Conservation (phyloP, 2,113 vertebrate genomes). For the Nothobranchius kuhntae region DNA sequence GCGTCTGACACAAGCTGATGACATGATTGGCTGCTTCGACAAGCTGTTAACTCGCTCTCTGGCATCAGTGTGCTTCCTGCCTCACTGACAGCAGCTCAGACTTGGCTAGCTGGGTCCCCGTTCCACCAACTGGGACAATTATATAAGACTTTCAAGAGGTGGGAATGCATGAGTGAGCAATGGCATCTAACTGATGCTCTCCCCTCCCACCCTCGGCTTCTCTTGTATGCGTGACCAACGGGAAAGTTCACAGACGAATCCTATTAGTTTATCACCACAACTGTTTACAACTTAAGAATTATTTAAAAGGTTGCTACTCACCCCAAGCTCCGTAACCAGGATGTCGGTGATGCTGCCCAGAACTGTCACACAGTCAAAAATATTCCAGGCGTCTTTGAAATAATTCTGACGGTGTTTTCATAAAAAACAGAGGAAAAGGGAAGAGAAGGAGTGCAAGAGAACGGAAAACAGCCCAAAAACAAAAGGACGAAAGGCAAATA, state of each 20-base stretch:
- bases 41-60: constrained; percentile 26
- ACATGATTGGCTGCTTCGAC: constrained; percentile 40
- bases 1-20: constrained; percentile 16
- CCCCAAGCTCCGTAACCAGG: constrained; percentile 94
- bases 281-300: background rate
- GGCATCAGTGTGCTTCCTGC: constrained; percentile 40
- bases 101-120: constrained; percentile 37
- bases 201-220: constrained; percentile 13
- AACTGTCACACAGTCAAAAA: constrained; percentile 97
- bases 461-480: background rate
- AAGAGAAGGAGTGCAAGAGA: background rate
- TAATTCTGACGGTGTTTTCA: constrained; percentile 84
- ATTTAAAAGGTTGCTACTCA: constrained; percentile 73
- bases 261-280: constrained; percentile 5
- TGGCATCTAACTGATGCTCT: constrained; percentile 49
- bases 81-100: constrained; percentile 31
- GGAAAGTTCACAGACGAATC: constrained; percentile 23
- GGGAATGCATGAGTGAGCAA: constrained; percentile 72
- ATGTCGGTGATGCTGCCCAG: constrained; percentile 97
- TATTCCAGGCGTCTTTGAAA: constrained; percentile 96
- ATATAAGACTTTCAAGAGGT: constrained; percentile 79
- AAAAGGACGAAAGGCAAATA: constrained; percentile 5
- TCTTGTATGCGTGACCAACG: constrained; percentile 40
- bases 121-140: constrained; percentile 74
- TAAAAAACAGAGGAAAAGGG: background rate